These are phyloP conservation scores for Drosophila simulans DNA, from an alignment of 1,140 invertebrate genomes.

Conservation along the genomic window DNA sequence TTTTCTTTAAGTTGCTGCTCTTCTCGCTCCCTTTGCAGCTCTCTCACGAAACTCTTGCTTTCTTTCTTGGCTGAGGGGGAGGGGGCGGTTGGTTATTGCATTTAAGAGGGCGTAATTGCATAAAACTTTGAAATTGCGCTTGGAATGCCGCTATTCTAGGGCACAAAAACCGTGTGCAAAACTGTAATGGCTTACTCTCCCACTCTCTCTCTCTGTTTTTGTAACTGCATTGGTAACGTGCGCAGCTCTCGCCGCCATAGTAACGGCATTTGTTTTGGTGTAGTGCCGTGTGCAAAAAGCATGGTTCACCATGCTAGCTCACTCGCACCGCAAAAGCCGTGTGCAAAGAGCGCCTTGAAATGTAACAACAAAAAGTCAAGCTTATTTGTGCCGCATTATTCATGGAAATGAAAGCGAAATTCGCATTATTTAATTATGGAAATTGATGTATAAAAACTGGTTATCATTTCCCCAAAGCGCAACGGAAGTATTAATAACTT, in stretches of 20 bases:
- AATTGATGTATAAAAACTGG: conserved; percentile 40
- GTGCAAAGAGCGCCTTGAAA: conserved; percentile 58
- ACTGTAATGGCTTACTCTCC: conserved; percentile 35
- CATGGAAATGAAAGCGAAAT: conserved; percentile 36
- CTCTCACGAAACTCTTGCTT: conserved; percentile 46
- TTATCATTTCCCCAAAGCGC: conserved; percentile 31
- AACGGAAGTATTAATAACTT: conserved; percentile 32
- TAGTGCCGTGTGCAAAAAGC: conserved; percentile 73
- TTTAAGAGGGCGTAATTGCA: conserved; percentile 21
- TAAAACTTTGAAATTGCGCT: conserved; percentile 19
- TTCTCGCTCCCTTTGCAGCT: conserved; percentile 26
- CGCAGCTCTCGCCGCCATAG: conserved; percentile 65
- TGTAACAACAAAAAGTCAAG: conserved; percentile 13
- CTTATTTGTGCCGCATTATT: conserved; percentile 7
- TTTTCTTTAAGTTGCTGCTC: not conserved
- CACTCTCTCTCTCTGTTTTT: conserved; percentile 6
- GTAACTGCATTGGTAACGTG: conserved; percentile 60
- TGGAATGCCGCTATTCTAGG: conserved; percentile 38
- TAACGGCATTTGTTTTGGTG: conserved; percentile 74
- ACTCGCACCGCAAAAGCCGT: conserved; percentile 39
- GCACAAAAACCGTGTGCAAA: conserved; percentile 56
- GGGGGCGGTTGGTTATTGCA: not conserved
- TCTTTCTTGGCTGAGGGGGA: conserved; percentile 7
- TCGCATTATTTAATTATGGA: conserved; percentile 38
- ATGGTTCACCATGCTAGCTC: conserved; percentile 12